These are phyloP conservation scores for Aleiodes sp. DNA, from an alignment of 1,140 invertebrate species.

Conservation along the genomic window DNA sequence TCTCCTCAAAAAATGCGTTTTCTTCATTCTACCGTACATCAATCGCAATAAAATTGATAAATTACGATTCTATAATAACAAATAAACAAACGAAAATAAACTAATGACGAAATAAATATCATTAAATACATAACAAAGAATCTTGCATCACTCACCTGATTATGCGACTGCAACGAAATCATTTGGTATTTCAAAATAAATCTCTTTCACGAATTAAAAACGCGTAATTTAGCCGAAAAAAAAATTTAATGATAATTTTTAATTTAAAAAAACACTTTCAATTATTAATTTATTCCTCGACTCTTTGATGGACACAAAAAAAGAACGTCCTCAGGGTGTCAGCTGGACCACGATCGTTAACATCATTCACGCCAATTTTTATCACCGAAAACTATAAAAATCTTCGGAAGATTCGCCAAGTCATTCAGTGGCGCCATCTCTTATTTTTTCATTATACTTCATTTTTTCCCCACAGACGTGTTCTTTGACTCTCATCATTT, in stretches of 20 bases:
- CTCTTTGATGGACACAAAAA: not conserved
- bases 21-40: not conserved
- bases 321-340: not conserved
- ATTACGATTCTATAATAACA: not conserved
- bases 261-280: too few relatives aligned
- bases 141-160: constrained; percentile 55
- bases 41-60: not conserved
- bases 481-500: too few relatives aligned
- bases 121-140: constrained; percentile 27
- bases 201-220: not conserved
- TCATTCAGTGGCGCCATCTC: too few relatives aligned
- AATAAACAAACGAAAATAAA: not conserved
- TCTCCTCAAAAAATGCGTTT: not conserved
- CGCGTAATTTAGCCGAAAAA: constrained; percentile 1
- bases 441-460: too few relatives aligned
- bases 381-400: too few relatives aligned
- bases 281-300: not conserved
- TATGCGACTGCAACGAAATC: constrained; percentile 63
- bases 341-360: constrained; percentile 2
- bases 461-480: too few relatives aligned
- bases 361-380: too few relatives aligned
- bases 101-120: constrained; percentile 13
- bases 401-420: too few relatives aligned
- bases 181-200: constrained; percentile 40
- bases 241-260: not conserved